Base-by-base conservation (phyloP, 1,140 invertebrate genomes). In the Heliothis virescens region DNA sequence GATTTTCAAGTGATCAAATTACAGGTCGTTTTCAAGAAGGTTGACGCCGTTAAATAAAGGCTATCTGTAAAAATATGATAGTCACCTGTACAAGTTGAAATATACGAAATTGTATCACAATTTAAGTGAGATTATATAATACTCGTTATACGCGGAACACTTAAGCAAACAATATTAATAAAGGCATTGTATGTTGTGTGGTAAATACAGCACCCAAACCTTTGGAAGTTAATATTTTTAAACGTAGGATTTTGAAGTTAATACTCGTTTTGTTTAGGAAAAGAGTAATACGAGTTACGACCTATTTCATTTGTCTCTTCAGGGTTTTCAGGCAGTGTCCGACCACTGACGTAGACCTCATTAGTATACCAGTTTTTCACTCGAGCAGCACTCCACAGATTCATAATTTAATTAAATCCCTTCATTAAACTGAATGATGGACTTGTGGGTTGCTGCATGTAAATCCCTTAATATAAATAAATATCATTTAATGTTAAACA, bases 311-410 rank as follows among this genome's bases (percentile, higher is more conserved):
- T 59, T 74, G 55, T 74, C 18, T 74, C 63, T 48, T 67, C 16
- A 48, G 10, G 63, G 63, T 41, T 57, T 60, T 74, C 72, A 48
- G 13, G 18, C 18, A 74, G 55, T 74, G 57, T 41, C 72, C 72
- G 18, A 41, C 41, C 53, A 29, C 3, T 62, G 57, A 13, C 15
- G 26, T 9, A 60, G 41, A n/a, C 34, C 57, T 74, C 53, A 74
- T 74, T 74, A 60, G 55, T 18, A 74, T 57, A 74, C 72, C 41
- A 74, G 72, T 74, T 74, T 74, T 57, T 59, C 72, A 21, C 26
- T 60, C n/a, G n/a, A 60, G 53, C 69, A 34, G 26, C 69, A 16
- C 29, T 72, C 52, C 1, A 72, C 69, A 57, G 69, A 72, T 72
- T 72, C 57, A 60, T 74, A 74, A 74, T 62, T 74, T 60, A 74